Evolutionary conservation across 2,888 invertebrate species (phyloP), one percentile per base, ranked within the genome.

Genomic region (Troglohyphantes excavatus): DNA sequence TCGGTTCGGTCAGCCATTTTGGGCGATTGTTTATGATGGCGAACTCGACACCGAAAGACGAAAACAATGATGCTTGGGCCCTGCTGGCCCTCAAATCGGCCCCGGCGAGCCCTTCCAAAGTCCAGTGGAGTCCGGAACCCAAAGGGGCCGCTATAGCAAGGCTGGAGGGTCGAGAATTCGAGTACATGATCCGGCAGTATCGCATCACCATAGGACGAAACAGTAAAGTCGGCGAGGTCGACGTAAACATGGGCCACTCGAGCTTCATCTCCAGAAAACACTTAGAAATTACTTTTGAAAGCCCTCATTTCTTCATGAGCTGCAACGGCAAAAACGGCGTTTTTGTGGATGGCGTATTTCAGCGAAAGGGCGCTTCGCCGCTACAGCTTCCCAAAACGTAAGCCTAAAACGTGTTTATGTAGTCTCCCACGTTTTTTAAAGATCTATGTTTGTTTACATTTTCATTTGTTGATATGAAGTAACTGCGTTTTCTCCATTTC

Each of bases 291-390:
- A 96, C 96, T 94, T 97, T 96, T 94, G 97, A 97, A 93, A 96
- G 96, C 92, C 97, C 97, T 72, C 96, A 96, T 94, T 99, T 99
- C 94, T 98, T 96, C 94, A 96, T 99, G 95, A 96, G 96, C 93
- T 99, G 99, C 95, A 97, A 97, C 93, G 98, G 98, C 93, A 99
- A 99, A 94, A 99, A 99, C 94, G 99, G 99, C 93, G 97, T 99
- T 92, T 98, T 99, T 94, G 97, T 99, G 93, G 98, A 99, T 94
- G 98, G 98, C 93, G 96, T 98, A 93, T 98, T 99, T 94, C 98
- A 98, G 94, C 95, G 98, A 92, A 98, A 98, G 95, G 97, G 97
- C 93, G 97, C 97, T 92, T 96, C 98, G 92, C 96, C 97, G 92
- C 95, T 98, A 94, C 96, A 97, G 94, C 95, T 99, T 93, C 97